phyloP scores from a whole-genome alignment of 1,140 invertebrate genomes.

The Harlomillsia oculata region DNA sequence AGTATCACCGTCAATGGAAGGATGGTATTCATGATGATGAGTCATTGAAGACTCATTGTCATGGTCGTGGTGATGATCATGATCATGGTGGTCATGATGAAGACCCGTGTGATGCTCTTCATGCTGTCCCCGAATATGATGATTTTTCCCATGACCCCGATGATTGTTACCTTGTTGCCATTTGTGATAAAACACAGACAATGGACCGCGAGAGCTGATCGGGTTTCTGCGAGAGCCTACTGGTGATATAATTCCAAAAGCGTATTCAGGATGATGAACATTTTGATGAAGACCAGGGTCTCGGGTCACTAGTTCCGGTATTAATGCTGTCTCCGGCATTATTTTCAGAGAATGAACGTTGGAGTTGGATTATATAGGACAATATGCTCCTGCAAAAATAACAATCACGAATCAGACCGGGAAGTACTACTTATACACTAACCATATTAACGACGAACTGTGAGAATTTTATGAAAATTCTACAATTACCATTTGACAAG shows the following conservation, averaged over 20 bases:
- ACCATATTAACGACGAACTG: too few relatives aligned
- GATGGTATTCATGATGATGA: not conserved
- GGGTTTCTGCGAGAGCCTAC: not conserved
- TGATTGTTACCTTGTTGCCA: not conserved
- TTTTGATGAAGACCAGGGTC: not conserved
- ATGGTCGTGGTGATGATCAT: not conserved
- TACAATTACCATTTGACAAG: too few relatives aligned
- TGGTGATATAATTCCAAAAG: constrained; percentile 20
- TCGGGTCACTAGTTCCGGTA: not conserved
- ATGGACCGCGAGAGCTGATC: too few relatives aligned
- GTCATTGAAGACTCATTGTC: too few relatives aligned
- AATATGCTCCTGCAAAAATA: too few relatives aligned
- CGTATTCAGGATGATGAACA: constrained; percentile 11
- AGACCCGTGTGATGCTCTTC: not conserved
- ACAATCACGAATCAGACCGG: too few relatives aligned
- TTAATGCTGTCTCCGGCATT: too few relatives aligned
- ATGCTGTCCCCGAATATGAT: not conserved
- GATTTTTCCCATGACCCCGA: not conserved
- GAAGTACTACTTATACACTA: too few relatives aligned
- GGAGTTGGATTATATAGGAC: too few relatives aligned
- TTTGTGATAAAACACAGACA: constrained; percentile 1
- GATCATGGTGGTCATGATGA: not conserved
- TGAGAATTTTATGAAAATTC: too few relatives aligned
- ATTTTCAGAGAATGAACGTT: too few relatives aligned
- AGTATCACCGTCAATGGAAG: not conserved